These are phyloP conservation scores for Atlantisia rogersi DNA, from an alignment of 2,113 vertebrate species.

Conservation along the genomic window DNA sequence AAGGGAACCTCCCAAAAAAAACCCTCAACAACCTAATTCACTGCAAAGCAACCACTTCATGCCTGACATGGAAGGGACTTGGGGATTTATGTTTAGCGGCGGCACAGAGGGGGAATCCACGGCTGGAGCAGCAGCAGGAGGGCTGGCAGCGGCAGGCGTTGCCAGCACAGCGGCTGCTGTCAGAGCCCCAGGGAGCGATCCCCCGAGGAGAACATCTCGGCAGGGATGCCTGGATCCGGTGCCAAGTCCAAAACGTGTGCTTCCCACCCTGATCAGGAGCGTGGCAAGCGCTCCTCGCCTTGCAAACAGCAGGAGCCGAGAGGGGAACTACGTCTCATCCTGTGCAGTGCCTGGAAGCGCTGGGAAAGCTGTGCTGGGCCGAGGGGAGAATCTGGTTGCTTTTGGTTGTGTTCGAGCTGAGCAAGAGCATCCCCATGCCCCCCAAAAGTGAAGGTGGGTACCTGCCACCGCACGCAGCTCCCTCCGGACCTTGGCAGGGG, in stretches of 20 bases:
- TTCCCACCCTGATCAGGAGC: neutral
- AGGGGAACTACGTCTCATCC: neutral
- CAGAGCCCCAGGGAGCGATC: neutral
- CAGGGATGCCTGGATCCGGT: accelerated
- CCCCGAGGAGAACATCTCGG: neutral
- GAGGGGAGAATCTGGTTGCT: neutral
- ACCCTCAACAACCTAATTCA: neutral
- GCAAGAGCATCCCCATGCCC: neutral
- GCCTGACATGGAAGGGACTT: neutral
- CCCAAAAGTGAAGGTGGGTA: neutral
- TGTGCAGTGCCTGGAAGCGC: neutral
- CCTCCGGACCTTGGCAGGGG: accelerated
- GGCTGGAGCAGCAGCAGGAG: neutral
- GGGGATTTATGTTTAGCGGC: neutral
- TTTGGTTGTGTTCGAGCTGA: accelerated
- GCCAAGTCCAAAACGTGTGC: neutral
- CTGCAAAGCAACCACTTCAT: neutral
- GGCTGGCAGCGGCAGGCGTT: neutral
- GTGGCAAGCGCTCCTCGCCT: neutral
- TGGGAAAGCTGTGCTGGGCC: accelerated
- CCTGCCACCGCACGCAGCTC: neutral
- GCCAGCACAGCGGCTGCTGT: neutral
- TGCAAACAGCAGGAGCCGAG: neutral
- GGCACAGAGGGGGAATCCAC: neutral
- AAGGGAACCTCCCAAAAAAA: neutral